Base-by-base conservation (phyloP, 2,797 vertebrate genomes). In the Leptatherina wallacei region DNA sequence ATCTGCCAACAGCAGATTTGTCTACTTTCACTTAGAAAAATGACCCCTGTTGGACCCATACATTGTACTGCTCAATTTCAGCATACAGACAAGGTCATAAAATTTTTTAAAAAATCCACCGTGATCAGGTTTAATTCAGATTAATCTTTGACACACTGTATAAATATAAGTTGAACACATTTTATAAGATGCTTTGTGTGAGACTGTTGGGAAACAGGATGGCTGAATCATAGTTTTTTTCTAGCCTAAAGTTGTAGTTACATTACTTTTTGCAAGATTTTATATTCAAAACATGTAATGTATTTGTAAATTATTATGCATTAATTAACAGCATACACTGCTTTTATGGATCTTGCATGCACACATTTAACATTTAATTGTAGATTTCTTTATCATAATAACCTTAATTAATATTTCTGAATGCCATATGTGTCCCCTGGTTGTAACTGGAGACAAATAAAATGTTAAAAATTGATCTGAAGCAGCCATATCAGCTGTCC, bases 1-100 rank as follows among this genome's bases (percentile, higher is more conserved):
- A 77, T 77, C 78, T 66, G 75, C 76, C 75, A 82, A 52, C 16
- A 54, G 65, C 81, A 80, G 74, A 80, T 85, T 88, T 79, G 70
- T 76, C 61, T 44, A 66, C 86, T 91, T 81, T 84, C 42, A 22
- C 65, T 65, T 52, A 13, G 65, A 75, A 80, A 69, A 80, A 75
- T 77, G 62, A 75, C 60, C 63, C 76, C 82, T 49, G 77, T 77
- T 68, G 33, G 42, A 61, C 47, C n/a, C 56, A 57, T 70, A 77
- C 22, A 11, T 0, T 1, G 24, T 49, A 51, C 74, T 76, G 62
- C 57, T 80, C 60, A 68, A n/a, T 55, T 40, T 75, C 29, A 24
- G 55, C 1, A 8, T 14, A 40, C 6, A 24, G 56, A 63, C 35
- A 13, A 20, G 14, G 32, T 67, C 30, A 12, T 22, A 40, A 22